Evolutionary conservation across 1,140 invertebrate genomes (phyloP), one percentile per base, ranked within the genome.

Genomic region (Tetramorium alpestre): DNA sequence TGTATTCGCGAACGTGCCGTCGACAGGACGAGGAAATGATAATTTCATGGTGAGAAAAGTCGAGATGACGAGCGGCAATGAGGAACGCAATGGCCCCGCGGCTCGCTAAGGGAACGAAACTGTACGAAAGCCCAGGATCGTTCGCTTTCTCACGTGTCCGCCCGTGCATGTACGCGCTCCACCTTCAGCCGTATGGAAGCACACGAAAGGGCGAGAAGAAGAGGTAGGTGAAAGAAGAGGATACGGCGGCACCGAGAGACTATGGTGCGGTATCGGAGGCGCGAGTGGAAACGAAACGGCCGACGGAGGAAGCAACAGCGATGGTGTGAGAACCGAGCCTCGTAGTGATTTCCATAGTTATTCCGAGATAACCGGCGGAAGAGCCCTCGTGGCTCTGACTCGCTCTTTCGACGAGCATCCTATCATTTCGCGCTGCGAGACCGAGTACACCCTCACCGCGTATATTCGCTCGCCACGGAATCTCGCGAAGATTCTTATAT

Each of bases 311-410:
- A 89, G 85, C 56, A 73, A 90, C 78, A 69, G 56, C 76, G 88
- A 92, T 90, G 89, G 90, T 93, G 92, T 92, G 92, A 93, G 93
- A 93, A 92, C 89, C 90, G 86, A 93, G 91, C 84, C 88, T 90
- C 87, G 72, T 87, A 87, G 86, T 87, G 92, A 93, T 93, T 93
- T 93, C 92, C 93, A 93, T 93, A 93, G 93, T 93, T 93, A 93
- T 93, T 93, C 65, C 91, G 86, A 92, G 90, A 92, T 92, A 93
- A 89, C 88, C 88, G 87, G 86, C 85, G 88, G 87, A 89, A 87
- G 78, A 85, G 87, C 87, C 64, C 77, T 91, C 80, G 87, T 87
- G 88, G 85, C 65, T 60, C 62, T 28, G 41, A 51, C 60, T 65
- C 81, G 84, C 56, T 85, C 77, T 84, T 85, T 89, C 85, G 77